Base-by-base conservation (phyloP, 2,113 vertebrate species). In the Sturnira hondurensis region DNA sequence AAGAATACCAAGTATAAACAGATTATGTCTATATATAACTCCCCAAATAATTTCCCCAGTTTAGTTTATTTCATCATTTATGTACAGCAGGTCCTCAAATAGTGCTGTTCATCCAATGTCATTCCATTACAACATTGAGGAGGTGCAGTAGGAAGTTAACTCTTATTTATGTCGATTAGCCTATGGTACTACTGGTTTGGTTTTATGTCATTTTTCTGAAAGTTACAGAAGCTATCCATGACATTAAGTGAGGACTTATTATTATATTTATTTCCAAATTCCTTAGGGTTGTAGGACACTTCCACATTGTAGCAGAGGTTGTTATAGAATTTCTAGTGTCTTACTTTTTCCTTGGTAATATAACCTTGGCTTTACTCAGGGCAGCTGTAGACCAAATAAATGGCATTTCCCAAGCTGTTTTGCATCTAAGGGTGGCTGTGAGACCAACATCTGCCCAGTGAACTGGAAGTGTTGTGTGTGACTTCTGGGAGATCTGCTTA, bases 1-100 rank as follows among this genome's bases (percentile, higher is more conserved):
- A 86, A 93, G 92, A 86, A 86, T 91, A 54, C 13, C 76, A 90
- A 89, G n/a, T 58, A 36, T 83, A 68, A 36, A 41, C 31, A 89
- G 74, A 74, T 56, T 73, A 5, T 33, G 63, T 4, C 19, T 56
- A 28, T 78, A 52, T 71, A 31, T 76, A 80, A 80, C 26, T 85
- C 24, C 38, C 15, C 45, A 80, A 54, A n/a, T 54, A 91, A 36
- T 36, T 41, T 10, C 81, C 70, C 61, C 6, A 4, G 33, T 93
- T 92, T 68, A 71, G 45, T 88, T 76, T 82, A 31, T 13, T 86
- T 92, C 38, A 47, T 82, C 14, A 77, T 71, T 87, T 43, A 4
- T 26, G 0, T 28, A 81, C 8, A 28, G 78, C 36, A 81, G 54
- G 52, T 19, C 36, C 36, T 28, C 54, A 31, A 31, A 43, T 43